Conservation (phyloP, 2,888 invertebrate species). For the Aphrophora alni region DNA sequence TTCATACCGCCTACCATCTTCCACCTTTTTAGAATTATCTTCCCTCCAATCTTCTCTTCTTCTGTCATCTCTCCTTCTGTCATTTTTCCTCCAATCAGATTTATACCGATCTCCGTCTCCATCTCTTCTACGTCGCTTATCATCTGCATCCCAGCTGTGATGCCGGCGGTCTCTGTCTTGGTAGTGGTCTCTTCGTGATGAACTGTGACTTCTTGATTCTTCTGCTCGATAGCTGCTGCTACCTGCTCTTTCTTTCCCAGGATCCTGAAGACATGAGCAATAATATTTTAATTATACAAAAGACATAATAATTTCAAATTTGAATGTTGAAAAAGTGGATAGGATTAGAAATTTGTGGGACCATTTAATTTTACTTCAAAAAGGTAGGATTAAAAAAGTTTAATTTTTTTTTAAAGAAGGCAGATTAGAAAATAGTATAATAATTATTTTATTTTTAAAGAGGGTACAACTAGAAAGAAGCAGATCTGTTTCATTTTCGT, state of each 20-base stretch:
- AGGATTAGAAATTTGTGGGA: no score
- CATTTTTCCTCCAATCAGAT: constrained; percentile 37
- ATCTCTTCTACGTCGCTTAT: constrained; percentile 34
- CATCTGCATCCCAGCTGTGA: constrained; percentile 30
- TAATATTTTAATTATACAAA: not conserved
- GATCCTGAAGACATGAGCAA: not conserved
- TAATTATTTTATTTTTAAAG: no score
- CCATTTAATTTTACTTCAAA: no score
- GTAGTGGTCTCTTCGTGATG: constrained; percentile 23
- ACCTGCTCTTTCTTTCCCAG: constrained; percentile 27
- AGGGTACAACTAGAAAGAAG: no score
- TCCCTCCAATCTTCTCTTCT: constrained; percentile 25
- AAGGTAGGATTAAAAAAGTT: no score
- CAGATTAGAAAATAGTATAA: no score
- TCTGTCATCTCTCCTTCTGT: constrained; percentile 28
- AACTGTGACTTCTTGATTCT: constrained; percentile 15
- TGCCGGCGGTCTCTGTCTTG: constrained; percentile 23
- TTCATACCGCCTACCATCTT: not conserved
- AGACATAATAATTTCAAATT: no score
- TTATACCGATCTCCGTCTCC: constrained; percentile 20
- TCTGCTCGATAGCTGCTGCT: constrained; percentile 35
- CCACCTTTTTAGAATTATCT: constrained; percentile 26
- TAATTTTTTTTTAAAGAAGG: no score
- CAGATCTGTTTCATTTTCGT: no score
- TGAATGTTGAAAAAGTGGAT: no score